Conservation (phyloP, 2,113 vertebrate genomes). For the Prinia subflava region DNA sequence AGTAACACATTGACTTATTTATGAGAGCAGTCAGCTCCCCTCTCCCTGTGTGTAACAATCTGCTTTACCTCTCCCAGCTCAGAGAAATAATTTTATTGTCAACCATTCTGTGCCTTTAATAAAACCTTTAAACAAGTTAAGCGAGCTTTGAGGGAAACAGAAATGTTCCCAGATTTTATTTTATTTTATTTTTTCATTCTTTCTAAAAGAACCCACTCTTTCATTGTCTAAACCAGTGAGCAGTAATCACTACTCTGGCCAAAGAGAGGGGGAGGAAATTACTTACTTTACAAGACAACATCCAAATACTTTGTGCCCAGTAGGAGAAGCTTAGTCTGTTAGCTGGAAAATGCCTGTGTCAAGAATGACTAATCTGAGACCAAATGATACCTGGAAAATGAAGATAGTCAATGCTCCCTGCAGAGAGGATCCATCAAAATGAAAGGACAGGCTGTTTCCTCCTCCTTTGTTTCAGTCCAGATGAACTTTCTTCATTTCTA, state of each 20-base stretch:
- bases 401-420: neutral
- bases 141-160: neutral
- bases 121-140: constrained; percentile 1
- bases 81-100: constrained; percentile 16
- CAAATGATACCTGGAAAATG: neutral
- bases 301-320: neutral
- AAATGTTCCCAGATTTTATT: neutral
- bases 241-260: neutral
- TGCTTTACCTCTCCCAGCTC: neutral
- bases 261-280: neutral
- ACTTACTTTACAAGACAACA: neutral
- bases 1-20: constrained; percentile 70
- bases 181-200: neutral
- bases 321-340: neutral
- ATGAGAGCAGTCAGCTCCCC: constrained; percentile 51
- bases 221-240: neutral
- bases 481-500: neutral
- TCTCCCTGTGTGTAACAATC: neutral
- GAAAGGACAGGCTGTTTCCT: neutral
- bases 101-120: neutral
- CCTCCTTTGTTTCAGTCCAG: neutral
- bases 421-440: neutral
- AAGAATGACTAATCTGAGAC: neutral
- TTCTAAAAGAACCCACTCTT: neutral
- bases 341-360: neutral